Evolutionary conservation across 2,888 invertebrate species (phyloP), one percentile per base, ranked within the genome.

Genomic region (Bibio marci): DNA sequence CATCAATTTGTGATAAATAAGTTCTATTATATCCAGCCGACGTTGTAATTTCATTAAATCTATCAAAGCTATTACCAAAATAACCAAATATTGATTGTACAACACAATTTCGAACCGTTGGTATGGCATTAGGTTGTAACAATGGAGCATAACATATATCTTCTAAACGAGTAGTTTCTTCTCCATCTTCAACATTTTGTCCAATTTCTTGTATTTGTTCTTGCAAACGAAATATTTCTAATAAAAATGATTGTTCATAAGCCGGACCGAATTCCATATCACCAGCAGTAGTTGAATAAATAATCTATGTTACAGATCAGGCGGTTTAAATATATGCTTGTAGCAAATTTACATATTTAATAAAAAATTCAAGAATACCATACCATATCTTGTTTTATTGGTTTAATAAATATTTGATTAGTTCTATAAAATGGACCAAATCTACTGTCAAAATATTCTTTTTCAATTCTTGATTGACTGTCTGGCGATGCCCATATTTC

Each of bases 341-440:
- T n/a, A n/a, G 11, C 5, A 19, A 11, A 50, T 59, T 57, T 57
- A 75, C 74, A 38, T 33, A 27, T n/a, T 33, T 18, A n/a, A 11
- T 17, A 6, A 6, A 22, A 22, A 22, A 22, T 8, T 22, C 22
- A 4, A 6, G 4, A 8, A 22, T 6, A 22, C 4, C 22, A 6
- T 22, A 22, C 22, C 4, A 56, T 53, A 1, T 65, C 59, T 28
- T 73, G 58, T 2, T 69, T 69, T 1, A 65, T 60, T 1, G 81
- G 63, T 52, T 73, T 80, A 26, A 95, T 69, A 50, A 86, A 92
- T 38, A 95, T 64, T 64, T 94, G 94, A 52, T 90, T 79, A 3
- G 85, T 80, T 38, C 91, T 70, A 57, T 86, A 90, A 60, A 91
- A 92, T 1, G 90, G 90, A 8, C 75, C 75, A 56, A 97, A 97